phyloP scores from a whole-genome alignment of 2,797 vertebrate species.

The Toxotes lorentzi region DNA sequence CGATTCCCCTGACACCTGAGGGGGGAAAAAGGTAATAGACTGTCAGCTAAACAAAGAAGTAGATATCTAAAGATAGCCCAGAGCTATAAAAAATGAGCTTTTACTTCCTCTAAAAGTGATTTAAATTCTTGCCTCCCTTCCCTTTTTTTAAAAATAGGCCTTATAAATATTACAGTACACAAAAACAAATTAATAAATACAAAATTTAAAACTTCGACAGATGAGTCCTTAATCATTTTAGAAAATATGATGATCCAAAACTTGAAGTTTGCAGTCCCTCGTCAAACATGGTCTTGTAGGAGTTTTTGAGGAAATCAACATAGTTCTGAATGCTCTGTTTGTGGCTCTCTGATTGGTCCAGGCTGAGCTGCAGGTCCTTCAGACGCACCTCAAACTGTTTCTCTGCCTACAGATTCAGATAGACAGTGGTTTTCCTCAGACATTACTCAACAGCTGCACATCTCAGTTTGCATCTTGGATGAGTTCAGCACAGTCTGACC shows the following conservation, averaged over 20 bases:
- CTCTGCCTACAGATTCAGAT: conserved; percentile 80
- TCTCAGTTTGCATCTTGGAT: not conserved
- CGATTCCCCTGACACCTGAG: not conserved
- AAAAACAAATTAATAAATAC: conserved; percentile 2
- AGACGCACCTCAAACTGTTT: conserved; percentile 85
- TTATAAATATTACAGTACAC: conserved; percentile 22
- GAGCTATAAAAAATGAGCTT: not conserved
- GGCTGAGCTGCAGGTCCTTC: conserved; percentile 90
- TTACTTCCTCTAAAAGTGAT: conserved; percentile 7
- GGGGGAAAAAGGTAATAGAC: not conserved
- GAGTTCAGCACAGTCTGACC: not conserved
- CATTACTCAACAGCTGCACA: not conserved
- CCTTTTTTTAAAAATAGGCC: conserved; percentile 5
- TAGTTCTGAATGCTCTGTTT: conserved; percentile 92
- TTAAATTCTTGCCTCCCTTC: not conserved
- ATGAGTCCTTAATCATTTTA: conserved; percentile 64
- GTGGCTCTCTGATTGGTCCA: conserved; percentile 90
- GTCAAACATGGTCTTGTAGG: conserved; percentile 90
- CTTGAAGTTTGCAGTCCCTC: conserved; percentile 71
- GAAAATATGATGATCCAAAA: conserved; percentile 72
- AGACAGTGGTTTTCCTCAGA: not conserved
- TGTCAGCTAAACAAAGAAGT: not conserved
- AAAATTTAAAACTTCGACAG: conserved; percentile 1
- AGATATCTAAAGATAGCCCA: not conserved
- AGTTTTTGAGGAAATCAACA: conserved; percentile 90